Percentiles rank a stretch among this genome's conserved stretches.
These are phyloP conservation scores for Cephus cinctus DNA, from an alignment of 1,140 invertebrate genomes.

Conservation along the genomic window DNA sequence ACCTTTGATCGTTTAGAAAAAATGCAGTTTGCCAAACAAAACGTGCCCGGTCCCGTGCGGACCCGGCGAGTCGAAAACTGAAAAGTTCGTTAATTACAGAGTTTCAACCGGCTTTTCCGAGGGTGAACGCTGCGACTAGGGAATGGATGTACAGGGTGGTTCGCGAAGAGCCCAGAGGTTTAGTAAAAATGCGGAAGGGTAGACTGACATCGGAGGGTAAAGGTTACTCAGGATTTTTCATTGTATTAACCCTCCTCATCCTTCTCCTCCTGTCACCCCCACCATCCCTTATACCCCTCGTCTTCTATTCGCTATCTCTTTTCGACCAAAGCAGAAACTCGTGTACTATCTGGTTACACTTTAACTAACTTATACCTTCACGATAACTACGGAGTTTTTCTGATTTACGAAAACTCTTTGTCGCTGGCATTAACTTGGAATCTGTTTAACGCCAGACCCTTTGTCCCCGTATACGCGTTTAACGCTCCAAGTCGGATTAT, in stretches of 20 bases:
- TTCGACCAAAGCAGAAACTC: no score
- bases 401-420: conserved; percentile 27
- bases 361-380: no score
- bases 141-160: no score
- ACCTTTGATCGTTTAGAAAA: conserved; percentile 31
- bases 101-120: no score
- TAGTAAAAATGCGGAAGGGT: no score
- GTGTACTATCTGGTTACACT: no score
- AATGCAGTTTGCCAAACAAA: conserved; percentile 31
- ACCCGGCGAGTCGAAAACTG: conserved; percentile 25
- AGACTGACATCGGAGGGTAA: no score
- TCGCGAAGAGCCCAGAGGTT: no score
- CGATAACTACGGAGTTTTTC: no score
- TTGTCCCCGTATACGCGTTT: conserved; percentile 18
- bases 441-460: conserved; percentile 24
- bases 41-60: neutral
- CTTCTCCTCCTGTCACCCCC: neutral
- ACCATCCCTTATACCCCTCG: neutral
- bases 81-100: conserved; percentile 35
- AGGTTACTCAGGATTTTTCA: no score
- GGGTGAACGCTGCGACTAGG: no score
- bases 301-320: neutral
- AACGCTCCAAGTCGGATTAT: conserved; percentile 30
- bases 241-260: no score
- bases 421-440: conserved; percentile 20